phyloP scores from a whole-genome alignment of 35 echinoderm and acorn worm genomes.

The Apostichopus californicus region DNA sequence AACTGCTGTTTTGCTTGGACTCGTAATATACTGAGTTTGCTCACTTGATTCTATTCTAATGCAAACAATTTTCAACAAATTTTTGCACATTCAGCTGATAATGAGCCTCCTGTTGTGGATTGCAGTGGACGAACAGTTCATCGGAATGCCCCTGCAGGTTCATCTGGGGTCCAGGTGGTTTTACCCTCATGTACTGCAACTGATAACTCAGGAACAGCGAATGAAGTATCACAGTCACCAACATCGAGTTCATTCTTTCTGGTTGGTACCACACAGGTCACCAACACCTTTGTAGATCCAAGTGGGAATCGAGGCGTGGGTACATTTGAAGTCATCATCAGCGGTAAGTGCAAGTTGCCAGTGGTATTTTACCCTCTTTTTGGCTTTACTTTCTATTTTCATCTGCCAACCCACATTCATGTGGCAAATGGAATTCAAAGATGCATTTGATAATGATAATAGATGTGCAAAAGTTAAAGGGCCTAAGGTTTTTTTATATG shows the following conservation, averaged over 20 bases:
- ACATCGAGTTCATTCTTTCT: conserved; percentile 1
- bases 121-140: neutral
- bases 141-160: neutral
- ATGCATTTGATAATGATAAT: too few relatives aligned
- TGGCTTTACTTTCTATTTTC: neutral
- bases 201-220: neutral
- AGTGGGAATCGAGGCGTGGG: too few relatives aligned
- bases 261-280: neutral
- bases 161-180: neutral
- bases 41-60: too few relatives aligned
- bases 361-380: neutral
- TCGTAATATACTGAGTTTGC: too few relatives aligned
- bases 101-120: neutral
- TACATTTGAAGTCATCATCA: too few relatives aligned
- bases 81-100: neutral
- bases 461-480: too few relatives aligned
- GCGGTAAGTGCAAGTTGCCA: too few relatives aligned
- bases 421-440: neutral
- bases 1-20: too few relatives aligned
- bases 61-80: too few relatives aligned
- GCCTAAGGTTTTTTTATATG: too few relatives aligned
- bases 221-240: neutral
- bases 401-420: neutral
- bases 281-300: too few relatives aligned
- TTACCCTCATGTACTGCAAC: conserved; percentile 14